phyloP scores from a whole-genome alignment of 2,797 vertebrate genomes.

The Heliangelus exortis region DNA sequence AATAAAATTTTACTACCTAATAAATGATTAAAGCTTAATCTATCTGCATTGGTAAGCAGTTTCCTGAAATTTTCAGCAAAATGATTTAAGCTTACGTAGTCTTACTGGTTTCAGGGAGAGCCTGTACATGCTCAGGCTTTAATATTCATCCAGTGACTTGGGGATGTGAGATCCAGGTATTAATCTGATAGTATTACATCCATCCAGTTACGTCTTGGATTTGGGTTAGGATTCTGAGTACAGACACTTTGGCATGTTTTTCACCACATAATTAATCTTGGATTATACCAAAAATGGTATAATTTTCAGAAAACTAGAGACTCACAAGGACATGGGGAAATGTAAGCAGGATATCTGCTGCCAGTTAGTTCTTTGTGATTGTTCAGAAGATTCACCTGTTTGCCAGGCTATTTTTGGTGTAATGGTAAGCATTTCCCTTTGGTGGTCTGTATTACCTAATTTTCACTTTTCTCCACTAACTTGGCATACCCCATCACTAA shows the following conservation, averaged over 20 bases:
- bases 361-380: not conserved
- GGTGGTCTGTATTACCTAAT: not conserved
- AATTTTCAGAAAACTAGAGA: not conserved
- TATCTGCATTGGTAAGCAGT: not conserved
- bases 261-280: not conserved
- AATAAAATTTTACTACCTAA: constrained; percentile 1
- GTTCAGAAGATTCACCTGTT: not conserved
- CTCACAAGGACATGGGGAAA: not conserved
- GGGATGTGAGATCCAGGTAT: not conserved
- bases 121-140: not conserved
- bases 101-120: not conserved
- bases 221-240: not conserved
- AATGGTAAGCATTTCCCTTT: not conserved
- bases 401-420: not conserved
- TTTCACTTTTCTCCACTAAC: too few species aligned
- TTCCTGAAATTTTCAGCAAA: constrained; percentile 21
- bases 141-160: not conserved
- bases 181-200: not conserved
- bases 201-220: not conserved
- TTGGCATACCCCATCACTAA: not conserved
- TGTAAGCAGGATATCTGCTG: not conserved
- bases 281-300: not conserved
- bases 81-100: not conserved
- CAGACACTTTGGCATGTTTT: not conserved
- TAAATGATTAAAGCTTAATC: constrained; percentile 45